Percentiles rank a stretch among this genome's conserved stretches.
phyloP scores from a whole-genome alignment of 2,797 vertebrate species.

The Phataginus tetradactyla region DNA sequence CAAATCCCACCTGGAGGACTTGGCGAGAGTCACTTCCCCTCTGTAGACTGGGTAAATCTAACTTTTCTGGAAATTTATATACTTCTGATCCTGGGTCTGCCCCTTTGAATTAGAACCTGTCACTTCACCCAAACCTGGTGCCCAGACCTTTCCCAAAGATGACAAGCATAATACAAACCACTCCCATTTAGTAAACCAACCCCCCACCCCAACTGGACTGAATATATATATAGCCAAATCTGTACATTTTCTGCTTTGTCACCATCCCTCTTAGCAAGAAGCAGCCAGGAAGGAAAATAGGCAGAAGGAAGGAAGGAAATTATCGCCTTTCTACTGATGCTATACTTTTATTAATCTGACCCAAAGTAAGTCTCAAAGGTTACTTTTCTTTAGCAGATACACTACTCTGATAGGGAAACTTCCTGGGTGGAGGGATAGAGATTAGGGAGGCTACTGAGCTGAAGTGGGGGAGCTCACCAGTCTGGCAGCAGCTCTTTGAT shows the following conservation, averaged over 20 bases:
- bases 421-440: background rate
- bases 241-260: background rate
- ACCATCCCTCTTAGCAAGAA: background rate
- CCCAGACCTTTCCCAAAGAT: background rate
- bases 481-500: constrained; percentile 94
- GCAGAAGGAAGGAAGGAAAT: background rate
- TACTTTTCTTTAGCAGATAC: background rate
- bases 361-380: background rate
- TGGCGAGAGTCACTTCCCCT: background rate
- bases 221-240: background rate
- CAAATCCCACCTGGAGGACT: background rate
- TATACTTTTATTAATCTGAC: background rate
- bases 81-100: background rate
- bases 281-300: background rate
- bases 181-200: background rate
- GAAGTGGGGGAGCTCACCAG: constrained; percentile 86
- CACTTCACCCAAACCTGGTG: background rate
- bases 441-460: background rate
- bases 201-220: background rate
- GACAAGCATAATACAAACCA: background rate
- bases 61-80: background rate
- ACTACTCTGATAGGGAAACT: background rate
- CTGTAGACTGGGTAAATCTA: background rate
- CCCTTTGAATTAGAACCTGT: background rate
- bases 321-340: background rate